Evolutionary conservation across 2,797 vertebrate genomes (phyloP), one percentile per base, ranked within the genome.

Genomic region (Phrynocephalus guinanensis): DNA sequence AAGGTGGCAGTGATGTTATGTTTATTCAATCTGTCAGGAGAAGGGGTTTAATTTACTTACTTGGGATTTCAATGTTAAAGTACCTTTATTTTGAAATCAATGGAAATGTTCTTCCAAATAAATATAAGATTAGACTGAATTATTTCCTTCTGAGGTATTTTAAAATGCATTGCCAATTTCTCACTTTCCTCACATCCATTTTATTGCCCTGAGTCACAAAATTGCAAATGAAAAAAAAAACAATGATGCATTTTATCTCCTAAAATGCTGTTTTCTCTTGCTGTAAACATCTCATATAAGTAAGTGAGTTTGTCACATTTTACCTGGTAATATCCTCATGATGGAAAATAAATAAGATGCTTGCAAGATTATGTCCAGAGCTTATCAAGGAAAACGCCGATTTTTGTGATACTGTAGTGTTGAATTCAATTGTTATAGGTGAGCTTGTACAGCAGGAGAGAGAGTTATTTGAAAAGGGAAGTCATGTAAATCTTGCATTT

Each of bases 1-100:
- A 84, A 90, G 95, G 93, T 93, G 95, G 94, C 95, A 95, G 92
- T 89, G 89, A 93, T 89, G 92, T 68, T 88, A 87, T 89, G 33
- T 89, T 93, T 89, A 93, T 93, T 88, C 80, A 81, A 50, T 90
- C 83, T 91, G 30, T 80, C 3, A 8, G 38, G 80, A 18, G 0
- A 0, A 1, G n/a, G 84, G 68, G 5, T n/a, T 56, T 7, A 10
- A 30, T 10, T 66, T n/a, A 26, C 68, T 72, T n/a, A n/a, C 30
- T 30, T 33, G n/a, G 48, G 44, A 11, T n/a, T 22, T n/a, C 44
- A 52, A 24, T 11, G 5, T 0, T 3, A 15, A 44, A 5, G 38
- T 0, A 28, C 91, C 90, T 83, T 1, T 15, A 20, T 10, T 48
- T 73, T 44, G 28, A 73, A 86, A 30, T n/a, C 9, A 20, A 20